Percentiles rank a stretch among this genome's conserved stretches.
phyloP scores from a whole-genome alignment of 2,888 invertebrate species.

The Junonia oenone region DNA sequence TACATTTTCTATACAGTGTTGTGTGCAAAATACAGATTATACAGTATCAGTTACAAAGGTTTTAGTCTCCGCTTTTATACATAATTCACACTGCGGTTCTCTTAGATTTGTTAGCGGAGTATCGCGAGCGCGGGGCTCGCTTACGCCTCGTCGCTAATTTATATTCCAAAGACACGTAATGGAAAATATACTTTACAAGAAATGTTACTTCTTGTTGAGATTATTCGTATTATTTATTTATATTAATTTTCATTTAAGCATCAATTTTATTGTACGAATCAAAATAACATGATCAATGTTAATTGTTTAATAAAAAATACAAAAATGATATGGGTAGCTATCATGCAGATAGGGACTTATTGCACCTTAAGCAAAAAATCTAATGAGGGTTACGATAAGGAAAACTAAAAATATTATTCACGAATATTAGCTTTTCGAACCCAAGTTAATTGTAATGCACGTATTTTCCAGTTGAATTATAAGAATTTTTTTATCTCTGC shows the following conservation, averaged over 20 bases:
- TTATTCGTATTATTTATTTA: too few relatives aligned
- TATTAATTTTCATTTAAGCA: too few relatives aligned
- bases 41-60: background rate
- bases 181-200: conserved; percentile 14
- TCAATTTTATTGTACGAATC: too few relatives aligned
- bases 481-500: conserved; percentile 40
- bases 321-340: background rate
- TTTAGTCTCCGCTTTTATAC: conserved; percentile 6
- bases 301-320: background rate
- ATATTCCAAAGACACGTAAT: conserved; percentile 37
- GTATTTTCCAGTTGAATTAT: conserved; percentile 32
- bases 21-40: background rate
- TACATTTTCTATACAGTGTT: too few relatives aligned
- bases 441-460: conserved; percentile 25
- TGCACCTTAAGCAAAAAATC: background rate
- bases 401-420: background rate
- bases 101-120: conserved; percentile 46
- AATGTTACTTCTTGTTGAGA: too few relatives aligned
- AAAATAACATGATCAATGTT: too few relatives aligned
- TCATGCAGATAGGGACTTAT: background rate
- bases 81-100: conserved; percentile 32
- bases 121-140: conserved; percentile 38
- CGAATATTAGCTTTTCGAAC: background rate
- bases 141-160: conserved; percentile 44
- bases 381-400: background rate